Evolutionary conservation across 2,797 vertebrate genomes (phyloP).

Genomic region (Petrocephalus sullivani): DNA sequence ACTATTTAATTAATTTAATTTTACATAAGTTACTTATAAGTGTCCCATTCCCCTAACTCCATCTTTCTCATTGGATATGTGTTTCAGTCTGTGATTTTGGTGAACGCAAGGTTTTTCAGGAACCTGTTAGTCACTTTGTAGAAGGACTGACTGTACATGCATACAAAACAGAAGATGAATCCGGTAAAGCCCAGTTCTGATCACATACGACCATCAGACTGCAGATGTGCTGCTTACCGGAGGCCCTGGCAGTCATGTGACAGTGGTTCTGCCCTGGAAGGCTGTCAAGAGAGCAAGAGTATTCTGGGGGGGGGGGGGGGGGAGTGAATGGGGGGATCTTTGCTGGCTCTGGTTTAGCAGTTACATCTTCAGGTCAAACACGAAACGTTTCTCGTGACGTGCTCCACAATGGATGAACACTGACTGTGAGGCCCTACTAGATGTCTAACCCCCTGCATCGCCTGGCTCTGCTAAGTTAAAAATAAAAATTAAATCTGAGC

Average conservation of each 20-base stretch:
- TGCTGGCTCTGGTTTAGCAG: conserved; percentile 33
- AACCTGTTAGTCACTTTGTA: background rate
- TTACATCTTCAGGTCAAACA: conserved; percentile 36
- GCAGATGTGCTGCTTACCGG: conserved; percentile 31
- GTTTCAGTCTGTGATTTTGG: background rate
- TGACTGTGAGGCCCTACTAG: background rate
- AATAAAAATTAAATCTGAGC: background rate
- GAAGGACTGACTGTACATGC: background rate
- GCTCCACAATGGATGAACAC: conserved; percentile 30
- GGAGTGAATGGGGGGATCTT: background rate
- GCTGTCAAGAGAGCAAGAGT: conserved; percentile 3
- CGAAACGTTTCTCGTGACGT: conserved; percentile 53
- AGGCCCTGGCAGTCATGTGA: conserved; percentile 35
- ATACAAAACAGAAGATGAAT: background rate
- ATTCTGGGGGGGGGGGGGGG: background rate
- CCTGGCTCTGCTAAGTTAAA: background rate
- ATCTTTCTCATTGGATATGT: background rate
- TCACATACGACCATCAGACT: conserved; percentile 32
- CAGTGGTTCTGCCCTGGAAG: conserved; percentile 34
- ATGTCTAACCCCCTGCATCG: background rate
- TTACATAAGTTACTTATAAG: background rate
- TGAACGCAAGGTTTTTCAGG: background rate
- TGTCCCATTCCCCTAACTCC: background rate
- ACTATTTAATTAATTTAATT: too few species aligned
- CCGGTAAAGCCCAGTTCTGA: background rate